Base-by-base conservation (phyloP, 2,888 invertebrate genomes). In the Chouioia cunea region DNA sequence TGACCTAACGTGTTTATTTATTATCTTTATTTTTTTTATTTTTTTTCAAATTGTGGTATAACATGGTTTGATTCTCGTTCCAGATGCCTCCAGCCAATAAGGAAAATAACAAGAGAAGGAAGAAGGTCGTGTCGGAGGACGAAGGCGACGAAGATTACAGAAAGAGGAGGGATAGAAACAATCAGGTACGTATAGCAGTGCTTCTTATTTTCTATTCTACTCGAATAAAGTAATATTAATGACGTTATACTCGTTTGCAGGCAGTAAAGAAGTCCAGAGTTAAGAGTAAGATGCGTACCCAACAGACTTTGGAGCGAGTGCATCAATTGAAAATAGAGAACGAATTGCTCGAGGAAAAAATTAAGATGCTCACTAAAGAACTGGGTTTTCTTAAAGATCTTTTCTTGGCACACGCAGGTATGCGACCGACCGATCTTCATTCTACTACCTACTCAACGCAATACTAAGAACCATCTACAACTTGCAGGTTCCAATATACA, bases 241-340 rank as follows among this genome's bases (percentile, higher is more conserved):
- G 36, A 23, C n/a, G 18, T 52, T 44, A 44, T 52, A 10, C 16
- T 54, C 12, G 23, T 48, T 77, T 84, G 50, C 86, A 93, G 91
- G 95, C 95, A 66, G 95, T 95, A 0, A 94, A 94, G 85, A 90
- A 93, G 75, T 93, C 93, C 77, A 88, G 95, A 75, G 93, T 90
- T 66, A 94, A 94, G 86, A 91, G 93, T 15, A 92, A 93, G 81
- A 88, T 92, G 79, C 89, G 92, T 70, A 93, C 94, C 0, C 91
- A 92, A 79, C 93, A 94, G 81, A 94, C 94, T 4, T 87, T 93
- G 74, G 89, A 91, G 70, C 86, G 93, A 66, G 94, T 95, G 0
- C 92, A 89, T 79, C 90, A 92, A 81, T 83, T 95, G 48, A 92
- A 92, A 82, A 90, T 89, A 10, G 94, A 95, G 82, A 95, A 94